phyloP scores from a whole-genome alignment of 1,140 invertebrate species.

The Pristionchus pacificus region DNA sequence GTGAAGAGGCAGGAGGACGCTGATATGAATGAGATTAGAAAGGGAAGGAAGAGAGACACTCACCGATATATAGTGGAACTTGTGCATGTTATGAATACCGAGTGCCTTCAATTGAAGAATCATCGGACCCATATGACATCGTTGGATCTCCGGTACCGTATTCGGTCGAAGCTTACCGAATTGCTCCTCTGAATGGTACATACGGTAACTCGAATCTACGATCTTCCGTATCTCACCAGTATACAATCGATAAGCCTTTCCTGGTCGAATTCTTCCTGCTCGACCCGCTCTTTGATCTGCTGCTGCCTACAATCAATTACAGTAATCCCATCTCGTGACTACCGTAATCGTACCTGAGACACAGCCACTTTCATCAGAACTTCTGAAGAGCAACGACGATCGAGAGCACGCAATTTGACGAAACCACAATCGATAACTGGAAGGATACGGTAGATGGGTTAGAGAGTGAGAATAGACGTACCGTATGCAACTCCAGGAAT shows the following conservation, averaged over 20 bases:
- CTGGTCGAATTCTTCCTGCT: conserved; percentile 77
- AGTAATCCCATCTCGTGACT: conserved; percentile 22
- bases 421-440: conserved; percentile 91
- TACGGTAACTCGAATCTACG: neutral
- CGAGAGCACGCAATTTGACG: conserved; percentile 88
- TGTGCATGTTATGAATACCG: conserved; percentile 78
- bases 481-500: conserved; percentile 82
- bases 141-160: conserved; percentile 85
- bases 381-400: conserved; percentile 77
- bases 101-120: conserved; percentile 89
- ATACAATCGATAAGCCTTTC: conserved; percentile 72
- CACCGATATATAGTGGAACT: conserved; percentile 64
- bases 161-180: conserved; percentile 69
- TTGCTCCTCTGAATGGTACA: conserved; percentile 65
- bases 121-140: conserved; percentile 77
- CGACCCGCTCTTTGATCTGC: conserved; percentile 85
- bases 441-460: conserved; percentile 55
- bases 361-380: conserved; percentile 77
- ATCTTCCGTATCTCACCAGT: conserved; percentile 41
- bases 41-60: conserved; percentile 11
- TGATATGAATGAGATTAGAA: conserved; percentile 64
- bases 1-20: conserved; percentile 80
- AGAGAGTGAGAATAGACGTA: conserved; percentile 6
- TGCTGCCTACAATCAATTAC: conserved; percentile 65
- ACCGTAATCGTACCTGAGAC: conserved; percentile 60